A percentile compares a stretch with the other conserved stretches of the same genome.
phyloP scores from a whole-genome alignment of 1,140 invertebrate genomes.

The Drosophila lacteicornis region DNA sequence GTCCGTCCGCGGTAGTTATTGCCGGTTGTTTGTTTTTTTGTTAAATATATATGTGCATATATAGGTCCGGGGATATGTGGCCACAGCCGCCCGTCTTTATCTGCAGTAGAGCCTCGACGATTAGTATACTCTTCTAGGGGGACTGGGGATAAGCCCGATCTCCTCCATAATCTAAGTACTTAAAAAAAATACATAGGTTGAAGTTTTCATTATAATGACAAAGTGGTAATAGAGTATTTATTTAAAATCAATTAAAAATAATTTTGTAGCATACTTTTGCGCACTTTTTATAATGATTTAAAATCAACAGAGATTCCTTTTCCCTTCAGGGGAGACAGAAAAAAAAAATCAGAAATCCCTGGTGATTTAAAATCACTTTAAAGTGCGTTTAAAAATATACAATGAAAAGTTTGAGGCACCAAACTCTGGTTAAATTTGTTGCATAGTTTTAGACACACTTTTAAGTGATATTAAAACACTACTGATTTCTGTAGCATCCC shows the following conservation, averaged over 20 bases:
- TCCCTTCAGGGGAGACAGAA: too few relatives aligned
- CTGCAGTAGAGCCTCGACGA: conserved; percentile 45
- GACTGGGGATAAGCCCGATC: neutral
- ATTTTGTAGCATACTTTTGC: neutral
- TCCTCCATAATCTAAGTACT: too few relatives aligned
- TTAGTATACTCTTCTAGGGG: conserved; percentile 47
- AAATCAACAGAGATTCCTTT: too few relatives aligned
- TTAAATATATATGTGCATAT: conserved; percentile 31
- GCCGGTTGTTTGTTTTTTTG: conserved; percentile 53
- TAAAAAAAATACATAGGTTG: too few relatives aligned
- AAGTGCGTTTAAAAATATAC: neutral
- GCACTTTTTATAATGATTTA: neutral
- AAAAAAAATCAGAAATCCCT: too few relatives aligned
- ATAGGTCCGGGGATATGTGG: conserved; percentile 23
- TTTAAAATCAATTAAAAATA: neutral
- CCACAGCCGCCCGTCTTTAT: conserved; percentile 67
- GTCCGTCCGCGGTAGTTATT: conserved; percentile 56
- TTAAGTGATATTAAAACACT: too few relatives aligned
- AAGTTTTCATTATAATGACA: neutral
- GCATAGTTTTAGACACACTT: neutral
- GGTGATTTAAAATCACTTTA: too few relatives aligned
- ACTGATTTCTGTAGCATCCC: too few relatives aligned
- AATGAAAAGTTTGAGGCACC: too few relatives aligned
- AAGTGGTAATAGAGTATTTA: too few relatives aligned
- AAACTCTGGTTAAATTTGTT: too few relatives aligned